Evolutionary conservation across 2,113 vertebrate species (phyloP), one percentile per base, ranked within the genome.

Genomic region (Corythornis vintsioides): DNA sequence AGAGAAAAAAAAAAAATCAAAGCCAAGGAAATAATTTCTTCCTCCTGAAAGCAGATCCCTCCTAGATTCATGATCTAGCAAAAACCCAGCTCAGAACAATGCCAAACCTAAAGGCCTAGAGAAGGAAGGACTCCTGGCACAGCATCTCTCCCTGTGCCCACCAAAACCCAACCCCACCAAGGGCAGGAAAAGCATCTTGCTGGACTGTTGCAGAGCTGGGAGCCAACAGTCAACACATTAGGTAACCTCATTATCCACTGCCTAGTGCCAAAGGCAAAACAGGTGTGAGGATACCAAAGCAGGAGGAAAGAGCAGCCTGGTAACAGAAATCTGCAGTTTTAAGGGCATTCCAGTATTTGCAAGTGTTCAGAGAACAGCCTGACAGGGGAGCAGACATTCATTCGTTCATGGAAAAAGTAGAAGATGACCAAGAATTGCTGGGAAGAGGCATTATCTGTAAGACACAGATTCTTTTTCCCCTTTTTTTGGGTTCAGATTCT

Each of bases 241-340:
- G 84, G 81, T 89, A 92, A 91, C 85, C 92, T 97, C 90, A 95
- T 97, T 96, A 96, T 76, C 86, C 92, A 56, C 22, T 71, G 86
- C 88, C 38, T 40, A 93, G 65, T 71, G 97, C 96, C 94, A 95
- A 93, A 89, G 96, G 96, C 96, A 92, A 97, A 97, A 94, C 96
- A 97, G 96, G 95, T 97, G 95, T 25, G 50, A 88, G 67, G 89
- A 88, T 89, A 86, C 52, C 84, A 77, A 92, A 91, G 81, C 61
- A 57, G 64, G 70, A 83, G 86, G 86, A 83, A 96, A 96, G 66
- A 50, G 50, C 20, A 81, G 89, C 50, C 80, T 73, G 88, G 92
- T 95, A 93, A 96, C 15, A 92, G 94, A 89, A 93, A 93, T 84
- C 77, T 83, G 75, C 60, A 83, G 35, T 88, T 96, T 94, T 91